Base-by-base conservation (phyloP, 2,888 invertebrate species). In the Altica lythri region DNA sequence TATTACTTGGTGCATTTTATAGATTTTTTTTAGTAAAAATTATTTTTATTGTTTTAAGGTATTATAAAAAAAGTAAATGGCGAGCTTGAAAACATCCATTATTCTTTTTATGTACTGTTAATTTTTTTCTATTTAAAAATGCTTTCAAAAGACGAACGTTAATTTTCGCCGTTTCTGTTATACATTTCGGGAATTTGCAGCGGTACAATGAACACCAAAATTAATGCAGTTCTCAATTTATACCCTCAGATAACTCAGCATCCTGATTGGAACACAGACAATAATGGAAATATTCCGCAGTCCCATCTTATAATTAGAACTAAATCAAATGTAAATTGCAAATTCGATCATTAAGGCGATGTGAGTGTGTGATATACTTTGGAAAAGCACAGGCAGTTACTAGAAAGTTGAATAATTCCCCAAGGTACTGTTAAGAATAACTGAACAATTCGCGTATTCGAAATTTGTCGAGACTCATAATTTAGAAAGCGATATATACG, bases 281-380 rank as follows among this genome's bases (percentile, higher is more conserved):
- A 48, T 56, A 56, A 58, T 58, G 54, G 37, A 54, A 48, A 48
- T 43, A 51, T 47, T 29, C 46, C 19, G 45, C 42, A 38, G 53
- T 44, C 46, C 42, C 32, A 38, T 40, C 45, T 45, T 40, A 49
- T 45, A 58, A 58, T 54, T 48, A 48, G 46, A 54, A 54, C 35
- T 54, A 56, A 65, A 66, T 66, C 64, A 66, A 61, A 65, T 65
- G 66, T 63, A 63, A 66, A 66, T 66, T 66, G 62, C 60, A 63
- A 60, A 61, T 60, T 51, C 53, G 46, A 56, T 62, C 58, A 63
- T 65, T 65, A 66, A 57, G 43, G 38, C 18, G 18, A 44, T 45
- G 42, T 50, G 60, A 55, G 50, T 57, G 51, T 57, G 55, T 59
- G 61, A 60, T 61, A 62, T 59, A 63, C 59, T 54, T 48, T 51